Percentiles rank a stretch among this genome's conserved stretches.
Evolutionary conservation across 2,113 vertebrate species (phyloP).

Genomic region (Rhinolophus sinicus): DNA sequence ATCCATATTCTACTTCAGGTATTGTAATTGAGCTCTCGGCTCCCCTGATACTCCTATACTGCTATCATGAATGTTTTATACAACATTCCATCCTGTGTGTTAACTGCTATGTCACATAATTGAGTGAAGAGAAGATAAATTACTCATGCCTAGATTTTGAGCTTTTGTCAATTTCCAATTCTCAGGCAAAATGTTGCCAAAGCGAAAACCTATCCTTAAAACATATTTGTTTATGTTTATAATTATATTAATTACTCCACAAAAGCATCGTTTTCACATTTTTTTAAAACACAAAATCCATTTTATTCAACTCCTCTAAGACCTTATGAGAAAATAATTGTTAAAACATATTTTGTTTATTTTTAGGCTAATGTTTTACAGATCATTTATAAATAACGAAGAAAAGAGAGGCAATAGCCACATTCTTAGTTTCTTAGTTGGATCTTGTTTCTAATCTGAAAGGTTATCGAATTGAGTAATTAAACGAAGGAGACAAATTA

Average conservation of each 20-base stretch:
- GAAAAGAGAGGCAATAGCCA: neutral
- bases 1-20: neutral
- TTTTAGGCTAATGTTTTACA: neutral
- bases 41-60: neutral
- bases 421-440: conserved; percentile 28
- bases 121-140: conserved; percentile 39
- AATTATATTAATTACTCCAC: conserved; percentile 67
- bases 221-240: conserved; percentile 66
- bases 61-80: conserved; percentile 18
- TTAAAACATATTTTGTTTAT: conserved; percentile 13
- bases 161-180: conserved; percentile 38
- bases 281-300: neutral
- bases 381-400: conserved; percentile 9
- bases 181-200: conserved; percentile 67
- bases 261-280: conserved; percentile 45
- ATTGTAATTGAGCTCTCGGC: neutral
- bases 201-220: conserved; percentile 69
- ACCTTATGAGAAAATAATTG: neutral
- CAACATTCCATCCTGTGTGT: neutral
- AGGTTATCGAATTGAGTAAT: conserved; percentile 2
- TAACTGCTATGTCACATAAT: conserved; percentile 10
- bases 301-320: conserved; percentile 37
- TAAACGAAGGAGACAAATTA: conserved; percentile 34
- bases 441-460: conserved; percentile 39
- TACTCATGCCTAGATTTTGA: neutral